A percentile compares a stretch with the other conserved stretches of the same genome.
Evolutionary conservation across 2,888 invertebrate genomes (phyloP).

Genomic region (Eupsilia transversa): DNA sequence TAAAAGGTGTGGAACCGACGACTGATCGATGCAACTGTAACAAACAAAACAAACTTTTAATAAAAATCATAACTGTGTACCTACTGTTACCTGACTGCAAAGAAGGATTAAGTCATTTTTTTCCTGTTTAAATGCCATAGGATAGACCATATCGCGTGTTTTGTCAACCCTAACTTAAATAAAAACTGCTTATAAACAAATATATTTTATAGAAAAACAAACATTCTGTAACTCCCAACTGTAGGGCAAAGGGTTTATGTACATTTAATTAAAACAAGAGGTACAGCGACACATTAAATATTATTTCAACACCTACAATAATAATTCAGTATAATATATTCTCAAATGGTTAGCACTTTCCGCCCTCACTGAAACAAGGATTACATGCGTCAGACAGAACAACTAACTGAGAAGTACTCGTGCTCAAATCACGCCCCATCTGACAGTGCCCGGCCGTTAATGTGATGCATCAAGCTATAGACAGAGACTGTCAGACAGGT

Average conservation of each 20-base stretch:
- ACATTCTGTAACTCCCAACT: neutral
- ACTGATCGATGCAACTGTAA: conserved; percentile 54
- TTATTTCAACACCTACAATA: neutral
- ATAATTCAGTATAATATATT: neutral
- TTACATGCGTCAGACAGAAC: conserved; percentile 18
- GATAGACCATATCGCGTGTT: too few species aligned
- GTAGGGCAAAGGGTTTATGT: neutral
- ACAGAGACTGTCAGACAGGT: neutral
- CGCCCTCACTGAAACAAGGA: neutral
- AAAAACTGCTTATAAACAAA: too few species aligned
- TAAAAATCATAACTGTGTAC: too few species aligned
- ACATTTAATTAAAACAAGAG: neutral
- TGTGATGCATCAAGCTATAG: too few species aligned
- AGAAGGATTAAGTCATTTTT: too few species aligned
- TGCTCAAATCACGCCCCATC: neutral
- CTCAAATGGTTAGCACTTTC: neutral
- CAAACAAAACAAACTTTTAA: conserved; percentile 36
- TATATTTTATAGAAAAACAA: too few species aligned
- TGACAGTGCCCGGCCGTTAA: neutral
- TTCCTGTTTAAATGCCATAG: too few species aligned
- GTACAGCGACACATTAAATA: neutral
- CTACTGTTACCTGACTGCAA: too few species aligned
- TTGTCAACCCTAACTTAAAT: too few species aligned
- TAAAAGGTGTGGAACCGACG: conserved; percentile 34
- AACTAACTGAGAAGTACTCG: neutral